Percentiles rank a stretch among this genome's conserved stretches.
Conservation (phyloP, 2,797 vertebrate species). For the Pipistrellus pipistrellus region DNA sequence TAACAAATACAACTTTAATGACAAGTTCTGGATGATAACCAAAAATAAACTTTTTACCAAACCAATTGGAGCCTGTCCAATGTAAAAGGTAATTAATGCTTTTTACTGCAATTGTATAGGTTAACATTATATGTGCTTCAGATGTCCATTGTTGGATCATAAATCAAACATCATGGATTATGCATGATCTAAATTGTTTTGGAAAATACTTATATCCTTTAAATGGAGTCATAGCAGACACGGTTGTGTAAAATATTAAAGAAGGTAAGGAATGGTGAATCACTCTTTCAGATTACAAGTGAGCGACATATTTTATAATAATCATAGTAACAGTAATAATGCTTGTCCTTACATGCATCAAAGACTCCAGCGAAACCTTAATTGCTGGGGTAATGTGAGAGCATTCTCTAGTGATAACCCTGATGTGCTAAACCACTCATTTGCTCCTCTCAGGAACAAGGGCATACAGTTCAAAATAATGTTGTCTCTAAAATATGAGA, state of each 20-base stretch:
- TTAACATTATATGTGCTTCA: neutral
- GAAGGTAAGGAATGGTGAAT: neutral
- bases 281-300: neutral
- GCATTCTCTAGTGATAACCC: neutral
- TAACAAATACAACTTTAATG: neutral
- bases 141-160: neutral
- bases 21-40: neutral
- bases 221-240: neutral
- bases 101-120: neutral
- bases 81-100: neutral
- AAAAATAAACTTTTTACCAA: neutral
- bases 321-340: neutral
- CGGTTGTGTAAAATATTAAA: neutral
- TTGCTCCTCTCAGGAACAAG: neutral
- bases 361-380: neutral
- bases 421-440: neutral
- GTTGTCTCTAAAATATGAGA: neutral
- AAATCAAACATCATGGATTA: neutral
- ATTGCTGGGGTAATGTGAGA: neutral
- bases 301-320: neutral
- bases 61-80: neutral
- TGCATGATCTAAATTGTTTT: neutral
- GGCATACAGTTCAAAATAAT: neutral
- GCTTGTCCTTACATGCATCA: neutral
- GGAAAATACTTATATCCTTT: neutral